phyloP scores from a whole-genome alignment of 2,797 vertebrate species.

The Lepidocolaptes lacrymiger region DNA sequence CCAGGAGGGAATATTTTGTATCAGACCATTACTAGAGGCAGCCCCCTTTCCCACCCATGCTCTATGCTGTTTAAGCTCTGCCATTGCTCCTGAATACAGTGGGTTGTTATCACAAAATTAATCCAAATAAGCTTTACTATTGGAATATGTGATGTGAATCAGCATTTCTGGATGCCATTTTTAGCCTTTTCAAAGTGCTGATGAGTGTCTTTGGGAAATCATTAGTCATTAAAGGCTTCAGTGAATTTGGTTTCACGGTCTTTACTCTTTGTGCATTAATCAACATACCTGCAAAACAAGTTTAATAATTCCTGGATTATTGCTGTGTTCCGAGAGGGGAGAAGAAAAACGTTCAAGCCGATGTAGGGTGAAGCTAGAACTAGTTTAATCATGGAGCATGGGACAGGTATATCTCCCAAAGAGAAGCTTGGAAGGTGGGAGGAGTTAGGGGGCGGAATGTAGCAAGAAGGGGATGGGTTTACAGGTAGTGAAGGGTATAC shows the following conservation, averaged over 20 bases:
- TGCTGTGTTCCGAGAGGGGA: no score
- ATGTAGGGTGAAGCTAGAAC: no score
- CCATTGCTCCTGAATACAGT: not conserved
- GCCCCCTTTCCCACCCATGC: not conserved
- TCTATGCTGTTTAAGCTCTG: not conserved
- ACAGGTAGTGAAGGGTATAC: no score
- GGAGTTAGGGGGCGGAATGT: no score
- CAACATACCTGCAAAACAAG: not conserved
- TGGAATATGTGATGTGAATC: not conserved
- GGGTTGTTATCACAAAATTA: not conserved
- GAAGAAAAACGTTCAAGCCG: no score
- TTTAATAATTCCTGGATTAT: not conserved
- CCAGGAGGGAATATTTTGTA: constrained; percentile 20
- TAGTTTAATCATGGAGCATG: no score
- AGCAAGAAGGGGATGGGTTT: no score
- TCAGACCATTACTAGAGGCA: not conserved
- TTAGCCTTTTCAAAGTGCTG: not conserved
- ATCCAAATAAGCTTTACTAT: not conserved
- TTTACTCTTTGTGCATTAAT: not conserved
- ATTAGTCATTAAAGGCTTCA: not conserved
- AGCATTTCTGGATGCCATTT: not conserved
- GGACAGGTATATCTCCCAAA: no score
- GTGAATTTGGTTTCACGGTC: not conserved
- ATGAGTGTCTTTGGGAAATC: not conserved
- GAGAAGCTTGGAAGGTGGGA: no score